A percentile compares a stretch with the other conserved stretches of the same genome.
These are phyloP conservation scores for Resseliella maxima DNA, from an alignment of 2,888 invertebrate genomes.

Conservation along the genomic window DNA sequence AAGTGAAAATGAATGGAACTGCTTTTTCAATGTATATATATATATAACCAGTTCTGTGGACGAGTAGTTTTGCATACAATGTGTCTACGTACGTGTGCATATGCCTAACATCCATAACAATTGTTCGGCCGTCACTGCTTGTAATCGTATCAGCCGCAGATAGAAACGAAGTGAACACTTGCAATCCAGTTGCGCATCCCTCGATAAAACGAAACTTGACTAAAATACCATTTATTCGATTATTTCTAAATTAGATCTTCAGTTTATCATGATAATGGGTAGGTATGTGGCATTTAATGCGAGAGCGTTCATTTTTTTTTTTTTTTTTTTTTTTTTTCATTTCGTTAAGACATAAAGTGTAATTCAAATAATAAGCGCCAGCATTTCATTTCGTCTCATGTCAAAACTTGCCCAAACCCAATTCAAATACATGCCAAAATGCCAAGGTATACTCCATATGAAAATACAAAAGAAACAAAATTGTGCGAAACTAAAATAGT, in stretches of 20 bases:
- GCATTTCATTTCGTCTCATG: neutral
- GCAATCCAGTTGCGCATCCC: neutral
- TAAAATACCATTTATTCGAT: conserved; percentile 57
- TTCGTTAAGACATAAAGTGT: conserved; percentile 39
- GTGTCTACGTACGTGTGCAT: conserved; percentile 38
- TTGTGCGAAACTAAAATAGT: conserved; percentile 36
- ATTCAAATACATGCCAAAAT: neutral
- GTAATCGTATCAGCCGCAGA: conserved; percentile 27
- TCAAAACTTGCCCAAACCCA: neutral
- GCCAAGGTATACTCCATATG: neutral
- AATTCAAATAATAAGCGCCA: conserved; percentile 41
- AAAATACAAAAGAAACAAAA: neutral
- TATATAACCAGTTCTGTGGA: neutral
- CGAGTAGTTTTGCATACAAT: conserved; percentile 50
- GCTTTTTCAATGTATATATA: neutral
- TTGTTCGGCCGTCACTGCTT: conserved; percentile 38
- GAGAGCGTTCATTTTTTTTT: conserved; percentile 9
- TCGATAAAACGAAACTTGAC: neutral
- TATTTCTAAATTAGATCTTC: conserved; percentile 57
- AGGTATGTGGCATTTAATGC: conserved; percentile 35
- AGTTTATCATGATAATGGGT: conserved; percentile 54
- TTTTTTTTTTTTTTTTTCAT: too few species aligned
- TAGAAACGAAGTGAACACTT: conserved; percentile 21
- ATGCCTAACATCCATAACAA: conserved; percentile 28
- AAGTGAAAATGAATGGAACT: neutral